A percentile compares a stretch with the other conserved stretches of the same genome.
Evolutionary conservation across 2,888 invertebrate genomes (phyloP).

Genomic region (Heliconius erato): DNA sequence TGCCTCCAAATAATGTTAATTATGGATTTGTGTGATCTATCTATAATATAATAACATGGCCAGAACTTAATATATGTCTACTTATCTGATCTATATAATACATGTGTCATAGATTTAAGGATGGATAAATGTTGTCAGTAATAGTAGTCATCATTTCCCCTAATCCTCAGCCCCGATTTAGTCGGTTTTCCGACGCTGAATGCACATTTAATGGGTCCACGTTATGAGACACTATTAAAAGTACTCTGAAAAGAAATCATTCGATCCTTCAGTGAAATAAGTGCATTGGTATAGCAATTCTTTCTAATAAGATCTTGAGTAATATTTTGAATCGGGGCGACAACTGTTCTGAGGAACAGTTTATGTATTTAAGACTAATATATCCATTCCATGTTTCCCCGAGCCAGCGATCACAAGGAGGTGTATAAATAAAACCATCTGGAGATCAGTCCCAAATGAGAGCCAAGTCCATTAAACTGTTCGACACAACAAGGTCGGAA

Average conservation of each 20-base stretch:
- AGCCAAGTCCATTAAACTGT: background rate
- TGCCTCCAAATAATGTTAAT: slow-evolving; percentile 55
- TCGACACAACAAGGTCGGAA: background rate
- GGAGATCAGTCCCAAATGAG: slow-evolving; percentile 13
- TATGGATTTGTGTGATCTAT: slow-evolving; percentile 62
- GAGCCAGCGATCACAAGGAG: slow-evolving; percentile 62
- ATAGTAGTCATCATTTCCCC: slow-evolving; percentile 34
- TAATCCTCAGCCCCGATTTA: slow-evolving; percentile 42
- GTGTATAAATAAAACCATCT: slow-evolving; percentile 53
- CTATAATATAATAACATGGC: slow-evolving; percentile 59
- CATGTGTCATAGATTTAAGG: slow-evolving; percentile 47
- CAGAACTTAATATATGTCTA: slow-evolving; percentile 68
- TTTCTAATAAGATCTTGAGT: slow-evolving; percentile 51
- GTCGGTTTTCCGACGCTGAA: background rate
- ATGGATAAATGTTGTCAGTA: slow-evolving; percentile 44
- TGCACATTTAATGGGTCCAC: background rate
- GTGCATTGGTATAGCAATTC: background rate
- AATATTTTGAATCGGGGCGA: slow-evolving; percentile 55
- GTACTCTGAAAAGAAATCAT: background rate
- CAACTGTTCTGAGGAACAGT: slow-evolving; percentile 61
- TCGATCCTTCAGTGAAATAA: background rate
- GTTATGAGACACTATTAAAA: background rate
- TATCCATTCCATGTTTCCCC: slow-evolving; percentile 57
- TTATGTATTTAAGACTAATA: slow-evolving; percentile 59
- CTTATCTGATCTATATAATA: slow-evolving; percentile 42